These are phyloP conservation scores for Druon quercuslanigerum DNA, from an alignment of 1,140 invertebrate genomes.

Conservation along the genomic window DNA sequence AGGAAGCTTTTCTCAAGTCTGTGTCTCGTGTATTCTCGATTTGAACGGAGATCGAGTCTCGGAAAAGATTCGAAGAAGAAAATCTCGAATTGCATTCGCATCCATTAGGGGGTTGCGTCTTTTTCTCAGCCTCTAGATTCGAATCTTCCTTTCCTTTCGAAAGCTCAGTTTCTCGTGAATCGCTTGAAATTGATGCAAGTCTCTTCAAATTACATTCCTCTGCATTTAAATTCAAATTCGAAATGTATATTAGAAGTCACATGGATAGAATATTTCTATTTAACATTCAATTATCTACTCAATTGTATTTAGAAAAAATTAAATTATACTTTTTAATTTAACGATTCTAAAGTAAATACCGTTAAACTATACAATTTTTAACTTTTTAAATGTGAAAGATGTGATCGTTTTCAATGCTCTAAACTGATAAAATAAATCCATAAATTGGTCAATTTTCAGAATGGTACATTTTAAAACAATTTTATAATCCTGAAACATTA, in stretches of 20 bases:
- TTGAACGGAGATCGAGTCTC: neutral
- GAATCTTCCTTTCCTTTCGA: slow-evolving; percentile 1
- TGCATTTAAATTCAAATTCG: neutral
- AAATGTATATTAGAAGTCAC: neutral
- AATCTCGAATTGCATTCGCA: slow-evolving; percentile 5
- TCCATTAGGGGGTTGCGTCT: neutral
- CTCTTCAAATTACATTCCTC: neutral
- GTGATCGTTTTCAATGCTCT: no score
- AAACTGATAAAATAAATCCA: no score
- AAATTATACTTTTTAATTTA: no score
- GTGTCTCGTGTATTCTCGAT: neutral
- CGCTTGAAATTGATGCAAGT: neutral
- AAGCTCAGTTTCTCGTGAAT: neutral
- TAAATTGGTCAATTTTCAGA: no score
- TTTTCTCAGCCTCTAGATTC: slow-evolving; percentile 1
- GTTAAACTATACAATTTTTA: no score
- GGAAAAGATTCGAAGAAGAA: neutral
- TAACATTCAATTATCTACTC: no score
- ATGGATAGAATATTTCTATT: neutral
- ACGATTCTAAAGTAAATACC: no score
- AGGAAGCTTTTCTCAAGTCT: neutral
- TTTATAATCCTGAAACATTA: no score
- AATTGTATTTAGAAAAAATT: no score
- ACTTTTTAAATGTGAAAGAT: no score
- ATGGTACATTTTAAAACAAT: no score